Percentiles rank a stretch among this genome's conserved stretches.
Conservation (phyloP, 2,797 vertebrate genomes). For the Rhinichthys osculus region DNA sequence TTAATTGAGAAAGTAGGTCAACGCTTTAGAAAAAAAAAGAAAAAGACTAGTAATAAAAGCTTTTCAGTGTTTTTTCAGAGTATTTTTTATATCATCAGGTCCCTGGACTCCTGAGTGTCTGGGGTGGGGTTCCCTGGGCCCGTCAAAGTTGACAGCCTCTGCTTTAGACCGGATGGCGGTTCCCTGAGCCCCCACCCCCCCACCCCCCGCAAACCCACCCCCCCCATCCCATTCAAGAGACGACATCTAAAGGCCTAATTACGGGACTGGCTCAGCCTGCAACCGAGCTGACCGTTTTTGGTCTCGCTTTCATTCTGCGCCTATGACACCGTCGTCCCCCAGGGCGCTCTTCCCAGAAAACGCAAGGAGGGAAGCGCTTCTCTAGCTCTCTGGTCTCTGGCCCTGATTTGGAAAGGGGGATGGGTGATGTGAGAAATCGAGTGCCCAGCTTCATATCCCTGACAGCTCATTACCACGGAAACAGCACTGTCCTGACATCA, state of each 20-base stretch:
- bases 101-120: background rate
- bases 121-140: background rate
- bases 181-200: background rate
- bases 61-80: background rate
- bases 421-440: slow-evolving; percentile 63
- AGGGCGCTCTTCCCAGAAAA: slow-evolving; percentile 74
- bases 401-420: slow-evolving; percentile 70
- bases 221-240: slow-evolving; percentile 60
- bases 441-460: slow-evolving; percentile 79
- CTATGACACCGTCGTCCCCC: slow-evolving; percentile 73
- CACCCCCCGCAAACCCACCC: no score
- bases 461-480: slow-evolving; percentile 85
- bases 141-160: slow-evolving; percentile 47
- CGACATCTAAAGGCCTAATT: slow-evolving; percentile 76
- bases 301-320: slow-evolving; percentile 11
- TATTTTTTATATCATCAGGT: background rate
- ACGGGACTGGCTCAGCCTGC: slow-evolving; percentile 67
- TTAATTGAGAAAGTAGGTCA: background rate
- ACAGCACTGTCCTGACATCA: slow-evolving; percentile 78
- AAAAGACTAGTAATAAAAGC: background rate
- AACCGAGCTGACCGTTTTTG: slow-evolving; percentile 15
- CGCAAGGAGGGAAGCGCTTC: slow-evolving; percentile 69
- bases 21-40: background rate
- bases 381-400: slow-evolving; percentile 65
- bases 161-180: slow-evolving; percentile 56